These are phyloP conservation scores for Oxyruncus cristatus DNA, from an alignment of 2,113 vertebrate genomes.

Conservation along the genomic window DNA sequence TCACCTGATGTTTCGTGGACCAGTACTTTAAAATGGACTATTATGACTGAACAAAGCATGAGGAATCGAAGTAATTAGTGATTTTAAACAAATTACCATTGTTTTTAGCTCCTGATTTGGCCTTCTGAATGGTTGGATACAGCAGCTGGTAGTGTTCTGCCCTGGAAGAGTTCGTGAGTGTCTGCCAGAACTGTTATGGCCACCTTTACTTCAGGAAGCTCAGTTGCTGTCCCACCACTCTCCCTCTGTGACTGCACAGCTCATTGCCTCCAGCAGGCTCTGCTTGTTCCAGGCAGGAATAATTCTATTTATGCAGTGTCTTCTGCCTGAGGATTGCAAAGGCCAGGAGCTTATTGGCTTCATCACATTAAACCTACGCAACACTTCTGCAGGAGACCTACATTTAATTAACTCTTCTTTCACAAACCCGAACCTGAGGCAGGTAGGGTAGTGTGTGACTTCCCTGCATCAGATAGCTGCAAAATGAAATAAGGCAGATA, in stretches of 20 bases:
- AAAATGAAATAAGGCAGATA: background rate
- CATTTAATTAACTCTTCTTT: background rate
- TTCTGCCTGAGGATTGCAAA: conserved; percentile 12
- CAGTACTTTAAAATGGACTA: background rate
- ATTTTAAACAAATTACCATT: background rate
- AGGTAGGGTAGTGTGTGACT: background rate
- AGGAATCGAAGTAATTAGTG: too few species aligned
- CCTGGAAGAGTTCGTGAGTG: background rate
- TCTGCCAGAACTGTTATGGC: background rate
- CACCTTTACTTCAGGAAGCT: background rate
- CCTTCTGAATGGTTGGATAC: background rate
- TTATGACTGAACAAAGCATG: background rate
- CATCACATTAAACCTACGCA: background rate
- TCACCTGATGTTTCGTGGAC: background rate
- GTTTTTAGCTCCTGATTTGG: background rate
- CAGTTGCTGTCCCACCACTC: background rate
- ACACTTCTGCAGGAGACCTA: background rate
- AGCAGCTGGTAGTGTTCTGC: background rate
- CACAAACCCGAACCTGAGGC: background rate
- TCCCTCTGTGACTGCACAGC: background rate
- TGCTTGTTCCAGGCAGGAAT: background rate
- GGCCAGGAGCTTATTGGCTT: background rate
- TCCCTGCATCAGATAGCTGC: background rate
- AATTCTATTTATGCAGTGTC: background rate
- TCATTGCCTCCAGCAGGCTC: background rate